phyloP scores from a whole-genome alignment of 2,888 invertebrate species.

The Caenorhabditis virilis region DNA sequence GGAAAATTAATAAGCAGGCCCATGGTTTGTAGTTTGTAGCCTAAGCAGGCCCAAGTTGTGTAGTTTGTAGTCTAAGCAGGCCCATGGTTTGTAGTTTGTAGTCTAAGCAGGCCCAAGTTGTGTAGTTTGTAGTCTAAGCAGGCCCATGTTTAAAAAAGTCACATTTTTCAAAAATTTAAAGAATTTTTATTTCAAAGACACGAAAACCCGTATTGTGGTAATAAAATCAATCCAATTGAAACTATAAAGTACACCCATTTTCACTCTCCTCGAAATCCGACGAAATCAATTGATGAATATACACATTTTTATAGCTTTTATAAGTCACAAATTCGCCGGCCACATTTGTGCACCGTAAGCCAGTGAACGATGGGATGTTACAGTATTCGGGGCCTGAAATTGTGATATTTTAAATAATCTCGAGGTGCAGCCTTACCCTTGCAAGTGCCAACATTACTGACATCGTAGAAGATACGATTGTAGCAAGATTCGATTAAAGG shows the following conservation, averaged over 20 bases:
- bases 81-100: too few relatives aligned
- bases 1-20: too few relatives aligned
- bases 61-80: too few relatives aligned
- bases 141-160: too few relatives aligned
- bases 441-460: constrained; percentile 40
- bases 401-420: background rate
- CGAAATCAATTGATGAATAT: constrained; percentile 38
- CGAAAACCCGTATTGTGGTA: too few relatives aligned
- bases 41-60: too few relatives aligned
- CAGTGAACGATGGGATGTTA: constrained; percentile 44
- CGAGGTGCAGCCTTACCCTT: constrained; percentile 12
- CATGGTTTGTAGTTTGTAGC: too few relatives aligned
- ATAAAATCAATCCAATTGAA: constrained; percentile 1
- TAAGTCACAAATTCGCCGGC: constrained; percentile 37
- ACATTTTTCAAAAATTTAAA: too few relatives aligned
- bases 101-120: too few relatives aligned
- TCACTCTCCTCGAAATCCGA: constrained; percentile 35
- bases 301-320: constrained; percentile 28
- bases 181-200: too few relatives aligned
- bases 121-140: too few relatives aligned
- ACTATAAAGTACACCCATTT: constrained; percentile 38
- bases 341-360: constrained; percentile 45
- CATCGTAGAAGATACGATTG: constrained; percentile 61
- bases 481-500: constrained; percentile 63
- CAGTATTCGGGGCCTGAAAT: constrained; percentile 51